phyloP scores from a whole-genome alignment of 2,797 vertebrate genomes.

The Danio aesculapii region DNA sequence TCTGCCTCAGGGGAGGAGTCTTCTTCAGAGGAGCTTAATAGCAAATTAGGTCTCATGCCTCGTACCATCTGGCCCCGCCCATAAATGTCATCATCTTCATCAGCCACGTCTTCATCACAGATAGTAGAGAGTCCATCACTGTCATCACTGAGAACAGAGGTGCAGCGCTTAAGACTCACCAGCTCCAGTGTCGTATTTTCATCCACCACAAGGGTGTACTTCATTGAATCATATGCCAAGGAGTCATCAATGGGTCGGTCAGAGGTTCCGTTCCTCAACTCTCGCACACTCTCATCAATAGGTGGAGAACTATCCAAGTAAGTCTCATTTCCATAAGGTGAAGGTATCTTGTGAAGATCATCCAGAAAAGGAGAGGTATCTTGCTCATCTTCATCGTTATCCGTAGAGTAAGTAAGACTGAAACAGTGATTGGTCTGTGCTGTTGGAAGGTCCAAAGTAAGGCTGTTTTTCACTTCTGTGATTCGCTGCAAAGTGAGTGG shows the following conservation, averaged over 20 bases:
- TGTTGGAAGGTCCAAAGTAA: conserved; percentile 82
- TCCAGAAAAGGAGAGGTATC: conserved; percentile 77
- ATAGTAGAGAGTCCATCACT: conserved; percentile 85
- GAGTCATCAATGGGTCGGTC: conserved; percentile 82
- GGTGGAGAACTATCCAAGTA: conserved; percentile 80
- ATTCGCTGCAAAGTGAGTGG: conserved; percentile 79
- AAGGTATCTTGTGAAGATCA: conserved; percentile 69
- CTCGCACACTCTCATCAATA: conserved; percentile 78
- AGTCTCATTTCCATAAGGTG: conserved; percentile 74
- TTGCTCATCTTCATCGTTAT: conserved; percentile 81
- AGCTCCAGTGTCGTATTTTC: conserved; percentile 97
- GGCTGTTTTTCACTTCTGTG: conserved; percentile 75
- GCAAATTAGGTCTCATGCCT: conserved; percentile 73
- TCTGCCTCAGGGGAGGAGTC: conserved; percentile 95
- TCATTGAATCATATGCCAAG: conserved; percentile 93
- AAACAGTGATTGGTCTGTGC: conserved; percentile 90
- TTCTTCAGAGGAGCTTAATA: conserved; percentile 80
- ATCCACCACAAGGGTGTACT: conserved; percentile 98
- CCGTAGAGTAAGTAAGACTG: conserved; percentile 84
- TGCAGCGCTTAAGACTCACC: conserved; percentile 94
- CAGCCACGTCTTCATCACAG: conserved; percentile 81
- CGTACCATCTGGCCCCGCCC: conserved; percentile 63
- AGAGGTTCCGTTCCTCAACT: conserved; percentile 70
- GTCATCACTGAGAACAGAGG: conserved; percentile 89
- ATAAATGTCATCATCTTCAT: conserved; percentile 71